phyloP scores from a whole-genome alignment of 2,797 vertebrate species.

The Arnoldichthys spilopterus region DNA sequence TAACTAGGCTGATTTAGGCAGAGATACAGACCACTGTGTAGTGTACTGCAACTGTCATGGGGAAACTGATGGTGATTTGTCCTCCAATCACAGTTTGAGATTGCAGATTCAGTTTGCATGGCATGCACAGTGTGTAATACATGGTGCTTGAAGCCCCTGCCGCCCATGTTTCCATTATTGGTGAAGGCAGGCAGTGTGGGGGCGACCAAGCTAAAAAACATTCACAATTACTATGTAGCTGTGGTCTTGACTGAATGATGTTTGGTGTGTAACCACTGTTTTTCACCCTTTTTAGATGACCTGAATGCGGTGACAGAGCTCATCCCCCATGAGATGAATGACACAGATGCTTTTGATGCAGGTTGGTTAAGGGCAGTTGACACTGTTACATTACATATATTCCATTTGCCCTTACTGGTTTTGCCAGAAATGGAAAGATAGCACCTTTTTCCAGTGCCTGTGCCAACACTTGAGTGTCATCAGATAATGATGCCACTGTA shows the following conservation, averaged over 20 bases:
- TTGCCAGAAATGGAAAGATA: no score
- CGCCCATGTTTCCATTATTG: not conserved
- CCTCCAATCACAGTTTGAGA: conserved; percentile 11
- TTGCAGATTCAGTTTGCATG: not conserved
- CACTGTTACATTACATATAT: not conserved
- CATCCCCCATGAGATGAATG: conserved; percentile 68
- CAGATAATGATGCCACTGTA: no score
- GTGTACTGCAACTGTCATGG: not conserved
- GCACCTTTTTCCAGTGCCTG: no score
- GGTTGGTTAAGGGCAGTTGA: conserved; percentile 64
- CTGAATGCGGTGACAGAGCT: conserved; percentile 63
- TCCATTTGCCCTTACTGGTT: not conserved
- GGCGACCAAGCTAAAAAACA: not conserved
- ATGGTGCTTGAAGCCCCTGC: not conserved
- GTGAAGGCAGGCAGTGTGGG: not conserved
- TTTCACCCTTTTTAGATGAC: conserved; percentile 60
- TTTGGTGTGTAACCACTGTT: conserved; percentile 2
- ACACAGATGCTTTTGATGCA: conserved; percentile 75
- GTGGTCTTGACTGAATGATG: not conserved
- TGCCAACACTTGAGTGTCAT: no score
- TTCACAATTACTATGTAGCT: not conserved
- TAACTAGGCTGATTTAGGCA: conserved; percentile 1
- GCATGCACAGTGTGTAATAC: not conserved
- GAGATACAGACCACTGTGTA: conserved; percentile 6
- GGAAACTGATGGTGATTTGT: conserved; percentile 1